Evolutionary conservation across 2,888 invertebrate species (phyloP), one percentile per base, ranked within the genome.

Genomic region (Xanthorhoe spadicearia): DNA sequence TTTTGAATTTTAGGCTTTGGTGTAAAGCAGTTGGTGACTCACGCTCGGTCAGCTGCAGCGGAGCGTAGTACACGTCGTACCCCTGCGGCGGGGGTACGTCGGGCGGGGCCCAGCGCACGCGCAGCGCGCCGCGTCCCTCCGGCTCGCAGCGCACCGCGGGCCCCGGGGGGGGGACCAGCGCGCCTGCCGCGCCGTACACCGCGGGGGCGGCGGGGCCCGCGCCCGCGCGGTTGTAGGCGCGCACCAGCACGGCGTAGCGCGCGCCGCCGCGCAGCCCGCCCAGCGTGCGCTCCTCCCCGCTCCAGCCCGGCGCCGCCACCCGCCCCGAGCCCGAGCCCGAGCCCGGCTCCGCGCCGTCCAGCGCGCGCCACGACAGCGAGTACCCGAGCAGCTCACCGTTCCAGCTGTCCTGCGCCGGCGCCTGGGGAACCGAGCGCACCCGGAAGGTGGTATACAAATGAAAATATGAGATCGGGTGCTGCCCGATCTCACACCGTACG

Each of bases 171-270:
- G 96, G 95, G 85, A 97, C 97, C 86, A 97, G 32, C 32, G 32
- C 97, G 46, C 96, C 94, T 4, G 97, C 97, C 48, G 96, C 95
- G 9, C 96, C 96, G 75, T 95, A 94, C 10, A 96, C 93, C 32
- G 95, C 94, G 0, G 95, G 93, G 56, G 97, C 96, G 70, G 95
- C 94, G 0, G 98, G 97, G 0, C 98, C 97, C 49, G 96, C 94
- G 13, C 97, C 97, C 57, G 97, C 96, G 71, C 95, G 95, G 87
- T 97, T 98, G 84, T 96, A 96, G 3, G 97, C 97, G 75, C 96
- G 95, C 61, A 97, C 95, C 15, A 95, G 93, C 32, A 98, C 94
- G 68, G 96, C 95, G 89, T 98, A 97, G 72, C 96, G 95, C 0
- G 97, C 95, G 82, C 95, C 96, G 77, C 96, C 95, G 73, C 95